Base-by-base conservation (phyloP, 2,797 vertebrate genomes). In the Thamnophis elegans region DNA sequence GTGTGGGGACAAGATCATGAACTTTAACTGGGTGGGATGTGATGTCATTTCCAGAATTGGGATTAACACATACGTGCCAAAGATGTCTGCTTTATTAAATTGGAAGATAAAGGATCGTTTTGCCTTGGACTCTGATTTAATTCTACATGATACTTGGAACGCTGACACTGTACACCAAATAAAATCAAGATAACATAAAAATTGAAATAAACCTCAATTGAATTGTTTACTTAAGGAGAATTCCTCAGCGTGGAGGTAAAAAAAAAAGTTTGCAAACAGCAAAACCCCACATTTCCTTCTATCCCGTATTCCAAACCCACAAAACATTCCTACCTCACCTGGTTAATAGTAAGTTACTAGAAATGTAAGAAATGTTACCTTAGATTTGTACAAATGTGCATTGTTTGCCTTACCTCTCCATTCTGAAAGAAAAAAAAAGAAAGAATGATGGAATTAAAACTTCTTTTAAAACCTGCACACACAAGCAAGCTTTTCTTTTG, bases 381-480 rank as follows among this genome's bases (percentile, higher is more conserved):
- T 96, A 95, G 94, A 1, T 94, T 92, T 93, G 60, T 94, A 94
- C 92, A 94, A 96, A 94, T 65, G 95, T 94, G 85, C 93, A 94
- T 93, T 92, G 95, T 91, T 55, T 91, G 96, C 97, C 98, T 96
- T 98, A 98, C 98, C 98, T 98, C 98, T 97, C 98, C 98, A 93
- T 98, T 98, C 98, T 98, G 97, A 95, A 98, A 98, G 96, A 97
- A 97, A 16, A 5, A 62, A 55, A 55, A 89, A 91, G 78, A 95
- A 8, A 94, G 47, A 51, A 55, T 92, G 96, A 94, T 0, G 86
- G 73, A 12, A 95, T 51, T 58, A 82, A 82, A 82, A 82, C 73
- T 82, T 82, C 36, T 82, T 47, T 25, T 47, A 47, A 82, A 82
- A 82, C 42, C 22, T 42, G 51, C 28, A 32, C 12, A 65, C 12